Conservation (phyloP, 2,888 invertebrate species). For the Microplitis manilae region DNA sequence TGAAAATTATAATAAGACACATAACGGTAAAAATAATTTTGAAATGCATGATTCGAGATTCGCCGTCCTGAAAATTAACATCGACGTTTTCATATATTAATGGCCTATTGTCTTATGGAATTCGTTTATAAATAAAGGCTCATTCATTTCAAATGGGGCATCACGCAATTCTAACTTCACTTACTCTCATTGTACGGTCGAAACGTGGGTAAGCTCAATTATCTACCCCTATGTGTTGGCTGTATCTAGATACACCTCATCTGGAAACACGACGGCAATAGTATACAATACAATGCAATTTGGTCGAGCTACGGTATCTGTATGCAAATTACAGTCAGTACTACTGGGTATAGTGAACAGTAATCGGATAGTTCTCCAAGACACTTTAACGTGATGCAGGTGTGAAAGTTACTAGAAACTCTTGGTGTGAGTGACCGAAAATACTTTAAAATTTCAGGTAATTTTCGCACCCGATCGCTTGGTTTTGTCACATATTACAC, state of each 20-base stretch:
- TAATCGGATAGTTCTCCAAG: slow-evolving; percentile 29
- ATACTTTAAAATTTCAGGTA: no score
- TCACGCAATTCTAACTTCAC: slow-evolving; percentile 6
- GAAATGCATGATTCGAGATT: not conserved
- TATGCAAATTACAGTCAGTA: slow-evolving; percentile 35
- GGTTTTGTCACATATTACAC: not conserved
- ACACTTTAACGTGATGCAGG: slow-evolving; percentile 34
- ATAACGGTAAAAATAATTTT: not conserved
- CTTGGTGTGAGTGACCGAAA: not conserved
- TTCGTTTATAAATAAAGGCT: not conserved
- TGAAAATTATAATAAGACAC: not conserved
- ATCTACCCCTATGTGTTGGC: not conserved
- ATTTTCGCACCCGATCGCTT: not conserved
- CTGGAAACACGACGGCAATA: not conserved
- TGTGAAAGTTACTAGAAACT: slow-evolving; percentile 32
- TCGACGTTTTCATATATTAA: not conserved
- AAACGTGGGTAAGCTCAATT: slow-evolving; percentile 28
- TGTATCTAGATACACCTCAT: slow-evolving; percentile 6
- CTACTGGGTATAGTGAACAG: slow-evolving; percentile 4
- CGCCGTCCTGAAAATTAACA: not conserved
- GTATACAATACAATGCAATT: slow-evolving; percentile 36
- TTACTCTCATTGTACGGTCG: slow-evolving; percentile 2
- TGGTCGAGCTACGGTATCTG: slow-evolving; percentile 26
- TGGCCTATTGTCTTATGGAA: not conserved
- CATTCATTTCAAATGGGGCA: not conserved